phyloP scores from a whole-genome alignment of 2,113 vertebrate genomes.

The Prinia subflava region DNA sequence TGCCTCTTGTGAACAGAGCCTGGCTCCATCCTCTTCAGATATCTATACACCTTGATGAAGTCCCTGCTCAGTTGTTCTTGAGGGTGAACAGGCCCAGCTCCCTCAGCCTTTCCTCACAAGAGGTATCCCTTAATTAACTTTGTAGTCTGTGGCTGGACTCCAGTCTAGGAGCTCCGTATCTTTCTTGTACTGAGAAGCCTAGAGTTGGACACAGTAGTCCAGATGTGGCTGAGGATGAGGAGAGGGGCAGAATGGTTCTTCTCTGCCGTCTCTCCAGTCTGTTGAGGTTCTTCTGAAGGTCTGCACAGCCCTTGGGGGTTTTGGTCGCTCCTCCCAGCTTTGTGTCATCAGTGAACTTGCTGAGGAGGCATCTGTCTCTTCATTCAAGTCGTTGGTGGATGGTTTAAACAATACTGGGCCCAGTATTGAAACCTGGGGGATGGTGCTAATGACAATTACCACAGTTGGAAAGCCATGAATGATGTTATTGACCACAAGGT shows the following conservation, averaged over 20 bases:
- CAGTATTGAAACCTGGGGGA: neutral
- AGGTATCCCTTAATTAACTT: neutral
- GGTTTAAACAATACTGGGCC: neutral
- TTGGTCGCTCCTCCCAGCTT: neutral
- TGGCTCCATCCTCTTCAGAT: neutral
- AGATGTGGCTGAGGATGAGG: neutral
- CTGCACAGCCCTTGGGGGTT: neutral
- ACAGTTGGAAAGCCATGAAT: neutral
- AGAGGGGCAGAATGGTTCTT: neutral
- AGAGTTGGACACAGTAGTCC: neutral
- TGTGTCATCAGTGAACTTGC: neutral
- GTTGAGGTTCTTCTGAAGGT: neutral
- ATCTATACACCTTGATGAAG: neutral
- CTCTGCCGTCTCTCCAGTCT: neutral
- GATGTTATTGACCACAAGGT: neutral
- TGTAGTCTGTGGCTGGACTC: neutral
- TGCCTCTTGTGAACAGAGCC: neutral
- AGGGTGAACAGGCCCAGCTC: neutral
- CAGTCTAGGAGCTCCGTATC: neutral
- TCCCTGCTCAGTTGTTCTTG: neutral
- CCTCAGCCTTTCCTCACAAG: neutral
- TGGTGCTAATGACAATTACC: neutral
- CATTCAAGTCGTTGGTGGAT: neutral
- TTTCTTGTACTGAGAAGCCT: neutral
- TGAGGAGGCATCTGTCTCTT: neutral